Evolutionary conservation across 2,113 vertebrate genomes (phyloP).

Genomic region (Merops nubicus): DNA sequence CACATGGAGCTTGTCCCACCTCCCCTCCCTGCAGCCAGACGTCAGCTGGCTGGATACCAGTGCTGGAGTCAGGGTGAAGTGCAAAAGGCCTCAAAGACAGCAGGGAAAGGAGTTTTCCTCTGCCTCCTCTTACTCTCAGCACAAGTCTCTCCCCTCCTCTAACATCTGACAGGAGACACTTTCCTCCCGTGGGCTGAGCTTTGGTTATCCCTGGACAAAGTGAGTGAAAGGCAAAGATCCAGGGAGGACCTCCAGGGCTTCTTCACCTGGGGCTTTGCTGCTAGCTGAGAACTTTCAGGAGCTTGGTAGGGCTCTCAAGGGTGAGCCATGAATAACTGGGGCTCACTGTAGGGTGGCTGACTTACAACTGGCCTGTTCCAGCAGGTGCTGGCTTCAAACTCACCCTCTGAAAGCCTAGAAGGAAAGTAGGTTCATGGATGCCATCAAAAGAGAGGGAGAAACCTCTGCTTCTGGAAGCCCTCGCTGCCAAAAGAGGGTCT

Average conservation of each 20-base stretch:
- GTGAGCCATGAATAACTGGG: neutral
- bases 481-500: neutral
- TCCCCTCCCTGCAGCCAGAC: too few species aligned
- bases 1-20: too few species aligned
- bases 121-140: too few species aligned
- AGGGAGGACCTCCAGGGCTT: accelerated
- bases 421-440: neutral
- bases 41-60: neutral
- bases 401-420: neutral
- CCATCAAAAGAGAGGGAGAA: accelerated
- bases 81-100: neutral
- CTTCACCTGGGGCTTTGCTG: neutral
- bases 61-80: accelerated
- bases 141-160: neutral
- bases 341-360: neutral
- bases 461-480: neutral
- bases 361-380: neutral
- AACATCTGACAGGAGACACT: accelerated
- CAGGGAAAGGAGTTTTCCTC: too few species aligned
- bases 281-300: too few species aligned
- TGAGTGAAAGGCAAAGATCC: neutral
- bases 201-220: neutral
- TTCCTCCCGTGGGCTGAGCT: neutral
- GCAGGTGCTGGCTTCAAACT: neutral
- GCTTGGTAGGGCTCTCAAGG: too few species aligned